These are phyloP conservation scores for Oeneis ivallda DNA, from an alignment of 2,888 invertebrate species.

Conservation along the genomic window DNA sequence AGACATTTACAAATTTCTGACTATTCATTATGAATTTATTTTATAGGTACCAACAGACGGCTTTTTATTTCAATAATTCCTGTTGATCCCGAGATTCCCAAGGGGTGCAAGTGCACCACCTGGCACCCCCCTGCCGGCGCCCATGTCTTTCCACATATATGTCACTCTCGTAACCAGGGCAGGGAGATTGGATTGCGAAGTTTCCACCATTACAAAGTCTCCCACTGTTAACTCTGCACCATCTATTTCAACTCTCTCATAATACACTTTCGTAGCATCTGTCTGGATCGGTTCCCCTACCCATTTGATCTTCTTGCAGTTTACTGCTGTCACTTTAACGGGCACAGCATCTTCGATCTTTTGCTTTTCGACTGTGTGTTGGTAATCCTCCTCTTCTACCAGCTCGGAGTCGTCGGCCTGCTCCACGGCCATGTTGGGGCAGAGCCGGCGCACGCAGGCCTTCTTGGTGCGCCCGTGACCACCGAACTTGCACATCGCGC, in stretches of 20 bases:
- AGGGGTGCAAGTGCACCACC: too few species aligned
- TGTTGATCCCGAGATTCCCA: too few species aligned
- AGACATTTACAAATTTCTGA: too few species aligned
- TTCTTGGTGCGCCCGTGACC: conserved; percentile 85
- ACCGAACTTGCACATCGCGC: conserved; percentile 91
- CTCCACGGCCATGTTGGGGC: conserved; percentile 89
- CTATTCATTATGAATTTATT: too few species aligned
- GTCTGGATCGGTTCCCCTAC: conserved; percentile 80
- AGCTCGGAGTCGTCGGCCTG: conserved; percentile 85
- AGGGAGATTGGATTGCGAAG: conserved; percentile 84
- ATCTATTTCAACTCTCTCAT: conserved; percentile 77
- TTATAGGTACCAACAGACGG: too few species aligned
- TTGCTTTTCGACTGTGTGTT: conserved; percentile 59
- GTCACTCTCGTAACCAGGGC: conserved; percentile 85
- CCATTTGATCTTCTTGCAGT: conserved; percentile 82
- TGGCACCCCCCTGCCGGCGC: too few species aligned
- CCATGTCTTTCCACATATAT: too few species aligned
- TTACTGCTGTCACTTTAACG: conserved; percentile 67
- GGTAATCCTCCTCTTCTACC: conserved; percentile 79
- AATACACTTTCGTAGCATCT: conserved; percentile 79
- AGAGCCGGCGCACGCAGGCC: conserved; percentile 84
- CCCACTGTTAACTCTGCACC: conserved; percentile 81
- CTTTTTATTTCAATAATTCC: too few species aligned
- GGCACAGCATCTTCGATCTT: conserved; percentile 68
- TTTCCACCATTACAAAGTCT: conserved; percentile 88